These are phyloP conservation scores for Hiodon alosoides DNA, from an alignment of 2,113 vertebrate species.

Conservation along the genomic window DNA sequence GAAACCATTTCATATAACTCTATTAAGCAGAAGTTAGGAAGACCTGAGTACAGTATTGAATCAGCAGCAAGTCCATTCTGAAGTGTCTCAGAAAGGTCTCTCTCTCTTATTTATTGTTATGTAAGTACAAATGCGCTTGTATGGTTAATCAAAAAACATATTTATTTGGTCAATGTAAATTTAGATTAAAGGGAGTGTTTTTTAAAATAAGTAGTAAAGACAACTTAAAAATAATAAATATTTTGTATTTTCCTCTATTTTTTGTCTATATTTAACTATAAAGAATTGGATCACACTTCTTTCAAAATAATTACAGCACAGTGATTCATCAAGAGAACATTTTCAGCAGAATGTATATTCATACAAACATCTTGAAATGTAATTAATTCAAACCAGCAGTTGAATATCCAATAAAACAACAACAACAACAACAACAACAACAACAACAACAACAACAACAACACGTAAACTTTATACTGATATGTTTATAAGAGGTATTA, in stretches of 20 bases:
- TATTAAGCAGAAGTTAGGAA: no score
- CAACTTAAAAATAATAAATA: conserved; percentile 11
- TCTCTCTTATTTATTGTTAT: no score
- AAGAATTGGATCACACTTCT: neutral
- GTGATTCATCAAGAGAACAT: neutral
- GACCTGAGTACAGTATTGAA: no score
- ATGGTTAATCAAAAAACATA: no score
- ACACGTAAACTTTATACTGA: neutral
- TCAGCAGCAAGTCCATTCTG: no score
- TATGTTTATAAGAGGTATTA: conserved; percentile 16
- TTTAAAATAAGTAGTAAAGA: neutral
- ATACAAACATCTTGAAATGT: neutral
- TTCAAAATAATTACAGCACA: neutral
- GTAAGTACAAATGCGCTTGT: no score
- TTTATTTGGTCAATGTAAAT: no score
- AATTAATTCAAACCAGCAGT: neutral
- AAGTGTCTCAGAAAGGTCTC: no score
- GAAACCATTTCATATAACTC: no score
- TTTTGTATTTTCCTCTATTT: conserved; percentile 24
- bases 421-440: neutral
- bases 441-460: neutral
- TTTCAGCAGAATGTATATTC: conserved; percentile 3
- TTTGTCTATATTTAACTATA: conserved; percentile 1
- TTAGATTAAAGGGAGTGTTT: neutral
- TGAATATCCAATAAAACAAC: neutral